Evolutionary conservation across 2,113 vertebrate genomes (phyloP).

Genomic region (Catharus fuscescens): DNA sequence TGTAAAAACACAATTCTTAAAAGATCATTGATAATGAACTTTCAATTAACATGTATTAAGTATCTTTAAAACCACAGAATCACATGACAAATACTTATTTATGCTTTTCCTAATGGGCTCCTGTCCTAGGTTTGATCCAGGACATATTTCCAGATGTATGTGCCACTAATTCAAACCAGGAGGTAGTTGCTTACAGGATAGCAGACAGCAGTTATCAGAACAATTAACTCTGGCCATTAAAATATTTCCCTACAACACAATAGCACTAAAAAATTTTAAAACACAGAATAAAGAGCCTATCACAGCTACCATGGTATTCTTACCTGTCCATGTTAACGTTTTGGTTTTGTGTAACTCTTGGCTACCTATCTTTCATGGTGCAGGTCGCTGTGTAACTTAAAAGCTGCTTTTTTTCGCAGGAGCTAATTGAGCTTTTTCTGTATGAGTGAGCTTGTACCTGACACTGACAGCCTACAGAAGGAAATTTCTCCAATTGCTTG

Average conservation of each 20-base stretch:
- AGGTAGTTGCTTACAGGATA: neutral
- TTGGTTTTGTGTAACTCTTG: neutral
- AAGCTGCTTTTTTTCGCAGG: slow-evolving; percentile 64
- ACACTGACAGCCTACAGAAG: slow-evolving; percentile 72
- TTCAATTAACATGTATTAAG: neutral
- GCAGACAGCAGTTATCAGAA: neutral
- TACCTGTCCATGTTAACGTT: neutral
- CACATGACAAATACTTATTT: neutral
- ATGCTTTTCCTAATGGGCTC: neutral
- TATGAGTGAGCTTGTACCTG: slow-evolving; percentile 59
- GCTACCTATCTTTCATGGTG: slow-evolving; percentile 32
- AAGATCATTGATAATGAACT: neutral
- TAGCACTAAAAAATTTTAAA: neutral
- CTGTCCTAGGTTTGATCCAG: neutral
- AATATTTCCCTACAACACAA: neutral
- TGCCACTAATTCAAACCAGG: neutral
- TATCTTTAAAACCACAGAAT: neutral
- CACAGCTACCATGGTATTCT: neutral
- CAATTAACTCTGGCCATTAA: neutral
- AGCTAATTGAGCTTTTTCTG: slow-evolving; percentile 70
- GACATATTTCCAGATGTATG: neutral
- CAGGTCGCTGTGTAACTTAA: slow-evolving; percentile 64
- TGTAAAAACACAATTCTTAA: neutral
- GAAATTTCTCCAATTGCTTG: slow-evolving; percentile 68
- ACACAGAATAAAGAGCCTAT: neutral